Percentiles rank a stretch among this genome's conserved stretches.
These are phyloP conservation scores for Leptinotarsa lineolata DNA, from an alignment of 1,140 invertebrate species.

Conservation along the genomic window DNA sequence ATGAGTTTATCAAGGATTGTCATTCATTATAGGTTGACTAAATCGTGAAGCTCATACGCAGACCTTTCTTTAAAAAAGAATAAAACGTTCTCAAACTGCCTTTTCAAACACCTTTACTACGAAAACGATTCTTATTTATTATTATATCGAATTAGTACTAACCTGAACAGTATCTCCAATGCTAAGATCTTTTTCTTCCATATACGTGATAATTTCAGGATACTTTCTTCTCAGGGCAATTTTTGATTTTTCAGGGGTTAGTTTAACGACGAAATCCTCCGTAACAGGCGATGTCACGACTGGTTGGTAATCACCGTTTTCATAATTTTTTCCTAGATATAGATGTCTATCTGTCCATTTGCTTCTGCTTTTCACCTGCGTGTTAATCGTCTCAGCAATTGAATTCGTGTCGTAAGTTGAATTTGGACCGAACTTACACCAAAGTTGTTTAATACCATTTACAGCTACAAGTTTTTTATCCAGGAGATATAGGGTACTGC, in stretches of 20 bases:
- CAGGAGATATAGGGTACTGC: constrained; percentile 55
- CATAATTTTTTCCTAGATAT: constrained; percentile 53
- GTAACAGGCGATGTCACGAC: constrained; percentile 28
- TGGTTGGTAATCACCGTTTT: constrained; percentile 28
- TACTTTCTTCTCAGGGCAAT: not conserved
- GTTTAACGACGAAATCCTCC: constrained; percentile 32
- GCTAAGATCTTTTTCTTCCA: constrained; percentile 29
- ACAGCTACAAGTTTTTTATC: constrained; percentile 46
- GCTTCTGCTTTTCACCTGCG: constrained; percentile 29
- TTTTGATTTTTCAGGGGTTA: constrained; percentile 11
- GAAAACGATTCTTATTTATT: too few species aligned
- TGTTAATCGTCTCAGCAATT: constrained; percentile 26
- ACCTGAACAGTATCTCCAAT: constrained; percentile 36
- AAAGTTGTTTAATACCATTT: constrained; percentile 52
- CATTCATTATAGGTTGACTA: too few species aligned
- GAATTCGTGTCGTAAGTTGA: constrained; percentile 29
- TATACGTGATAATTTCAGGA: constrained; percentile 22
- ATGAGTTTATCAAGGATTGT: too few species aligned
- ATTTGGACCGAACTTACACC: constrained; percentile 51
- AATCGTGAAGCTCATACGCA: too few species aligned
- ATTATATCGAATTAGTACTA: not conserved
- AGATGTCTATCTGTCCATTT: constrained; percentile 57
- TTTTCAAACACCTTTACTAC: too few species aligned
- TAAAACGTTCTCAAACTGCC: too few species aligned
- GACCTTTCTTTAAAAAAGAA: too few species aligned